phyloP scores from a whole-genome alignment of 1,140 invertebrate species.

The Pygmarrhopalites habei region DNA sequence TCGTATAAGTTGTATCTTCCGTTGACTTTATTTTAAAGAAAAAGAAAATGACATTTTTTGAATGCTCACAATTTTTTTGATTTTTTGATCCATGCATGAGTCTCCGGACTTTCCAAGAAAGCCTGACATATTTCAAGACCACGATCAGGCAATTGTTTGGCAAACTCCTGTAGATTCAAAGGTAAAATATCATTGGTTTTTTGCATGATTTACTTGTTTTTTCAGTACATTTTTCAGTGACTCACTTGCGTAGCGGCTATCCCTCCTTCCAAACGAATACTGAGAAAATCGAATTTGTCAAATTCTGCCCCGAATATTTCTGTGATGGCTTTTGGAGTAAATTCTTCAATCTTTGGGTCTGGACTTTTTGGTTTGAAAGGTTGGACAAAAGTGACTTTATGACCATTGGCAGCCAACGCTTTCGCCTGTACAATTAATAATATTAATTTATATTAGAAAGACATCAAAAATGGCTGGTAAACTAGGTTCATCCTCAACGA shows the following conservation, averaged over 20 bases:
- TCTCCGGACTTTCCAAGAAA: not conserved
- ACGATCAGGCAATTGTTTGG: not conserved
- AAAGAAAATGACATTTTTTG: too few relatives aligned
- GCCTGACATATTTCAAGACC: slow-evolving; percentile 4
- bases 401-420: slow-evolving; percentile 17
- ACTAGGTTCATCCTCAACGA: too few relatives aligned
- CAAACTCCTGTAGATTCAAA: too few relatives aligned
- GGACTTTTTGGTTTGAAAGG: slow-evolving; percentile 18
- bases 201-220: too few relatives aligned
- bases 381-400: slow-evolving; percentile 23
- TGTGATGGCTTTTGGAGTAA: slow-evolving; percentile 8
- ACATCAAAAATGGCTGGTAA: too few relatives aligned
- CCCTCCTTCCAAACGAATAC: not conserved
- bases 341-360: slow-evolving; percentile 17
- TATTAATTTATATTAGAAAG: too few relatives aligned
- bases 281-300: not conserved
- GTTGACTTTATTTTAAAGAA: too few relatives aligned
- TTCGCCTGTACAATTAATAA: too few relatives aligned
- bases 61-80: too few relatives aligned
- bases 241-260: not conserved
- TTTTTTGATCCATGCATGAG: slow-evolving; percentile 4
- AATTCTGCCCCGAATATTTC: not conserved
- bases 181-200: too few relatives aligned
- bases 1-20: too few relatives aligned
- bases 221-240: too few relatives aligned